These are phyloP conservation scores for Atrichornis clamosus DNA, from an alignment of 2,113 vertebrate genomes.

Conservation along the genomic window DNA sequence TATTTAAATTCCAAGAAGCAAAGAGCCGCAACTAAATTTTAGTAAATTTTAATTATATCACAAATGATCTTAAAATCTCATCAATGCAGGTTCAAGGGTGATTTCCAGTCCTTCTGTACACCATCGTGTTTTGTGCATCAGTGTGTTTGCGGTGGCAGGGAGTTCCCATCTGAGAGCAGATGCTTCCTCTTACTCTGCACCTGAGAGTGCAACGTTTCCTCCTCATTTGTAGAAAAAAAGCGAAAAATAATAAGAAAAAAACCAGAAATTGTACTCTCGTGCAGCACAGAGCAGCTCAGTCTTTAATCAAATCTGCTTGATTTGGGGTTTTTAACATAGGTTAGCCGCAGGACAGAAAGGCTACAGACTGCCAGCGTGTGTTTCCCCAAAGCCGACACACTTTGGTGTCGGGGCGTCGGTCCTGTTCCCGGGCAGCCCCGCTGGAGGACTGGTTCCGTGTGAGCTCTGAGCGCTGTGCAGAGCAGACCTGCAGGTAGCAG, in stretches of 20 bases:
- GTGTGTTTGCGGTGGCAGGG: background rate
- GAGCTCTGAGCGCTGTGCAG: background rate
- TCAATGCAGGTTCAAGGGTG: background rate
- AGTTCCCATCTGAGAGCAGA: background rate
- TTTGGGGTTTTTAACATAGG: background rate
- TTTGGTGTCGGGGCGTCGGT: background rate
- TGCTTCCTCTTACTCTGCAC: slow-evolving; percentile 19
- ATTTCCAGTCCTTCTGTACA: background rate
- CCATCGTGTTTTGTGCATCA: background rate
- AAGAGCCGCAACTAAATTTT: background rate
- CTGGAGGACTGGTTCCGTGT: fast-evolving
- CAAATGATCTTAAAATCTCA: background rate
- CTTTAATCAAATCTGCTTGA: fast-evolving
- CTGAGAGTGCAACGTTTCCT: background rate
- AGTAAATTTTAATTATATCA: background rate
- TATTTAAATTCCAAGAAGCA: background rate
- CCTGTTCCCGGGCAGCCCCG: background rate
- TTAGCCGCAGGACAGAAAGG: background rate
- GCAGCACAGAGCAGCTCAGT: background rate
- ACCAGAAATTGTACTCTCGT: background rate
- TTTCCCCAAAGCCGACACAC: background rate
- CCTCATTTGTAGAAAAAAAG: background rate
- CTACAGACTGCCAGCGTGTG: background rate
- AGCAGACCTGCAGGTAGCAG: slow-evolving; percentile 46
- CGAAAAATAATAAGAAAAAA: background rate